These are phyloP conservation scores for Percopsis transmontana DNA, from an alignment of 2,113 vertebrate species.

Conservation along the genomic window DNA sequence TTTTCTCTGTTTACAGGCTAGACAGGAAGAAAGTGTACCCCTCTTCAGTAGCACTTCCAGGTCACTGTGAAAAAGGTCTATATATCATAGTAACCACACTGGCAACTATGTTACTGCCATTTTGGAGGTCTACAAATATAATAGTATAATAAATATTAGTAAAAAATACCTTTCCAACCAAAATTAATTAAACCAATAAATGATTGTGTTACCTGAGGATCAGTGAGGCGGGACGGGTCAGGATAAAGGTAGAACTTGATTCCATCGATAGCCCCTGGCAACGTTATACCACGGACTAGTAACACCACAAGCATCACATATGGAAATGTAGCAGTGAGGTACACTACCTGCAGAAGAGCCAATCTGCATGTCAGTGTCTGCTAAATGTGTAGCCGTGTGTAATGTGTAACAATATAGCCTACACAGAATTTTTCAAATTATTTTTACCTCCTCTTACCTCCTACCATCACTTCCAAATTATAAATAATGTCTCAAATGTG, in stretches of 20 bases:
- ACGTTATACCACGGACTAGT: constrained; percentile 87
- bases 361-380: not conserved
- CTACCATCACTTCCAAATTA: no score
- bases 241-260: constrained; percentile 94
- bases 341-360: constrained; percentile 84
- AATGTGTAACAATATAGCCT: not conserved
- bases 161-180: not conserved
- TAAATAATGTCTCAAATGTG: no score
- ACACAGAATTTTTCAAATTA: no score
- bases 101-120: no score
- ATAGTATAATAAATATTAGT: not conserved
- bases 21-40: no score
- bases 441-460: no score
- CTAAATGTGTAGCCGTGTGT: not conserved
- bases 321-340: constrained; percentile 95
- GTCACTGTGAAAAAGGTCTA: no score
- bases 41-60: no score
- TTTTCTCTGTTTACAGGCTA: no score
- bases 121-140: no score
- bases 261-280: constrained; percentile 87
- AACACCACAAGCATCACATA: constrained; percentile 89
- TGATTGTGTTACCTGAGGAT: constrained; percentile 84
- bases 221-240: constrained; percentile 85
- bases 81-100: no score
- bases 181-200: not conserved